These are phyloP conservation scores for Gymnocephalus cernua DNA, from an alignment of 2,113 vertebrate genomes.

Conservation along the genomic window DNA sequence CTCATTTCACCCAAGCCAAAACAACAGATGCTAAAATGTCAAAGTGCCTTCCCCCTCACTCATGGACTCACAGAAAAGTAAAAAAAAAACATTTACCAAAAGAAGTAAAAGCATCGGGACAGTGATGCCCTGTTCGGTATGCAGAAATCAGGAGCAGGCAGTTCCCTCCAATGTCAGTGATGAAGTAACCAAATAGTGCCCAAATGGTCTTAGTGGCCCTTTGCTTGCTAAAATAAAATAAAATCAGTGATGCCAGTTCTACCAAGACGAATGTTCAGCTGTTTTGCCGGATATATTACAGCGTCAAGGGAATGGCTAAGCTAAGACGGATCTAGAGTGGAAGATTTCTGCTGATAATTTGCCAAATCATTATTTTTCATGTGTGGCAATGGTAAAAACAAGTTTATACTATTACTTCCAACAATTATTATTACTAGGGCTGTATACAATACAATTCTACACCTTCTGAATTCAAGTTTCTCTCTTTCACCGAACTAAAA, in stretches of 20 bases:
- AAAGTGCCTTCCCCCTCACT: constrained; percentile 30
- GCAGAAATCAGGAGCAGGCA: not conserved
- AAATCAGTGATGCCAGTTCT: not conserved
- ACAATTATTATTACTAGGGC: no score
- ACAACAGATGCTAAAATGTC: constrained; percentile 68
- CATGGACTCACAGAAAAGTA: constrained; percentile 32
- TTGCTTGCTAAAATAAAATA: not conserved
- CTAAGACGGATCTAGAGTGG: not conserved
- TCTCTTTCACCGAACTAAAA: no score
- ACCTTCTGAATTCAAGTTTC: no score
- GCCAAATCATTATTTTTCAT: not conserved
- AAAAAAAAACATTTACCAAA: not conserved
- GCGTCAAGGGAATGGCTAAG: not conserved
- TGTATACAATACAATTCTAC: no score
- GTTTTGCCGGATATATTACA: not conserved
- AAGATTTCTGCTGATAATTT: not conserved
- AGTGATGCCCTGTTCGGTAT: not conserved
- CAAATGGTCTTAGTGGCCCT: not conserved
- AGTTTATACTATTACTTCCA: not conserved
- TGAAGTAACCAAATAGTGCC: not conserved
- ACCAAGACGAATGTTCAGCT: not conserved
- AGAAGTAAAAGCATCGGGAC: not conserved
- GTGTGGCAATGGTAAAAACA: not conserved
- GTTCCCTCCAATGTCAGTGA: not conserved
- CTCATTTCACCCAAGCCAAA: constrained; percentile 65